Conservation (phyloP, 2,113 vertebrate species). For the Semnornis frantzii region DNA sequence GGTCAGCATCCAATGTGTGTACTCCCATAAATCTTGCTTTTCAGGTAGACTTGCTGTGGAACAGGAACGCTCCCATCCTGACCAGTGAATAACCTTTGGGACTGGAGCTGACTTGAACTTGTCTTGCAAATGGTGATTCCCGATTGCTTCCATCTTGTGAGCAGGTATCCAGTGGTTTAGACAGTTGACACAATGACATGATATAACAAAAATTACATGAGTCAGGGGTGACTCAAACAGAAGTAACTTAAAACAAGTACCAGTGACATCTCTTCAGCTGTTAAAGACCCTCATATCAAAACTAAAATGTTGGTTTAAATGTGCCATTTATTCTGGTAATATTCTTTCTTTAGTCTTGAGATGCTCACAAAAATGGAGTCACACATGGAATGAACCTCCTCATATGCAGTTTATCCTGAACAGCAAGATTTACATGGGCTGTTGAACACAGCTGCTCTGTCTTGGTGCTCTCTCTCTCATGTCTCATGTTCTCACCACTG, state of each 20-base stretch:
- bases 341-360: not conserved
- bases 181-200: not conserved
- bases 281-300: not conserved
- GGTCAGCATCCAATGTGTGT: not conserved
- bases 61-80: not conserved
- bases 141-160: not conserved
- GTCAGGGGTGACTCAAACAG: not conserved
- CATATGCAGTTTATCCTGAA: not conserved
- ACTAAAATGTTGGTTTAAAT: not conserved
- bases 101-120: not conserved
- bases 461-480: not conserved
- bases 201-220: not conserved
- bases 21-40: not conserved
- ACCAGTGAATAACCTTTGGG: not conserved
- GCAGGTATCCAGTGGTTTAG: not conserved
- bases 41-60: not conserved
- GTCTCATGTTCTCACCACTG: not conserved
- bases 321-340: not conserved
- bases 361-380: not conserved
- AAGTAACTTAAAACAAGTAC: not conserved
- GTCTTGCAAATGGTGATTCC: not conserved
- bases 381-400: not conserved
- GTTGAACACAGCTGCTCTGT: not conserved
- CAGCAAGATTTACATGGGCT: not conserved
- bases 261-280: not conserved